phyloP scores from a whole-genome alignment of 92 coral and sea anemone species.

The Phenganax stokvisi region DNA sequence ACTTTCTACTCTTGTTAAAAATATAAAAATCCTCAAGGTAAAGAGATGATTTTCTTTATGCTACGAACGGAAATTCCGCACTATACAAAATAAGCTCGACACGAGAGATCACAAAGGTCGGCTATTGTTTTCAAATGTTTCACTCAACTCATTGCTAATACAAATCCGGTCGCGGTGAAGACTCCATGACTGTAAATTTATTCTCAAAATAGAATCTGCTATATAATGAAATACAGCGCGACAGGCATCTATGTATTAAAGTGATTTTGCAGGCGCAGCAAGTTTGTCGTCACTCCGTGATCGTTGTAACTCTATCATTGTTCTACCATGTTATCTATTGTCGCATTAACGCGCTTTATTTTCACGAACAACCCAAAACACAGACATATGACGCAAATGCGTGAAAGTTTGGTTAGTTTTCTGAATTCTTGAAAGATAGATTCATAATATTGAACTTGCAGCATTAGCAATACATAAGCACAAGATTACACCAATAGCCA shows the following conservation, averaged over 20 bases:
- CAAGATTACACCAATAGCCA: neutral
- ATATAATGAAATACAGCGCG: too few relatives aligned
- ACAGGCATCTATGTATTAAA: too few relatives aligned
- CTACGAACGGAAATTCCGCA: neutral
- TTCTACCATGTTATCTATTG: neutral
- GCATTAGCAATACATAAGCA: too few relatives aligned
- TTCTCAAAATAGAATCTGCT: neutral
- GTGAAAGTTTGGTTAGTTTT: too few relatives aligned
- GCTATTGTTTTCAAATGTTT: slow-evolving; percentile 8
- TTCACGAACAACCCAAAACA: slow-evolving; percentile 7
- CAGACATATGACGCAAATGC: neutral
- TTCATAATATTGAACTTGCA: too few relatives aligned
- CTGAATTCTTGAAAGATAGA: too few relatives aligned
- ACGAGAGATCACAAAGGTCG: slow-evolving; percentile 13
- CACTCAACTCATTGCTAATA: slow-evolving; percentile 18
- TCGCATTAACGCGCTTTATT: slow-evolving; percentile 11
- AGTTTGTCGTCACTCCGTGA: slow-evolving; percentile 6
- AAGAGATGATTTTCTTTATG: neutral
- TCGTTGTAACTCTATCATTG: neutral
- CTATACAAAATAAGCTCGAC: neutral
- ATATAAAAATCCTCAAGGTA: too few relatives aligned
- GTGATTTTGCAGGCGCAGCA: neutral
- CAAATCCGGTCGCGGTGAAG: slow-evolving; percentile 2
- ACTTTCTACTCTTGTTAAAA: too few relatives aligned
- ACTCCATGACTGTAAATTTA: neutral